Conservation (phyloP, 2,113 vertebrate species). For the Takifugu bimaculatus region DNA sequence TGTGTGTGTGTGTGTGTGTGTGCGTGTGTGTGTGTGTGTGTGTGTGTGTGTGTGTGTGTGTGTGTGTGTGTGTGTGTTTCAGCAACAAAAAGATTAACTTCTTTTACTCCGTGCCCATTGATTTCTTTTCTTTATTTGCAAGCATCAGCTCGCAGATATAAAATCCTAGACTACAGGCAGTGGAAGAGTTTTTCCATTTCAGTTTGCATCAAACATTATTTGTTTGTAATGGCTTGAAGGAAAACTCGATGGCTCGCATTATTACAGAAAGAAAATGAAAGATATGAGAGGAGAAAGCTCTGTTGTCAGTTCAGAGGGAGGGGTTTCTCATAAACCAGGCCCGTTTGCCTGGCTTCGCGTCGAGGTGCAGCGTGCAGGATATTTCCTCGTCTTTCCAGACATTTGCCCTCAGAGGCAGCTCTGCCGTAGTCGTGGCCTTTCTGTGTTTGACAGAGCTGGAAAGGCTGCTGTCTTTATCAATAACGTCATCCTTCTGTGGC, state of each 20-base stretch:
- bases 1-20: too few species aligned
- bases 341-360: too few species aligned
- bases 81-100: not conserved
- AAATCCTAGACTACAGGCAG: constrained; percentile 3
- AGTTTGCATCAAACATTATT: constrained; percentile 17
- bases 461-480: constrained; percentile 52
- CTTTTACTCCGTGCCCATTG: not conserved
- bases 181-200: constrained; percentile 12
- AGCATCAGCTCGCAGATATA: not conserved
- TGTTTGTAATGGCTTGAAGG: constrained; percentile 16
- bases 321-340: too few species aligned
- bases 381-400: constrained; percentile 6
- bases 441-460: constrained; percentile 50
- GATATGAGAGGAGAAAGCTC: not conserved
- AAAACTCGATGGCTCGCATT: not conserved
- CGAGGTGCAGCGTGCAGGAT: not conserved
- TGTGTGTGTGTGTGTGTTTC: too few species aligned
- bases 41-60: too few species aligned
- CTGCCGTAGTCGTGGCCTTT: constrained; percentile 24
- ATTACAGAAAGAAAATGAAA: not conserved
- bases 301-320: too few species aligned
- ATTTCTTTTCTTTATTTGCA: constrained; percentile 1
- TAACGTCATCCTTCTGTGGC: constrained; percentile 51
- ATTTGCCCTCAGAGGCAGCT: not conserved
- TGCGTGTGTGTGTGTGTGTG: too few species aligned